Percentiles rank a stretch among this genome's conserved stretches.
These are phyloP conservation scores for Danio albolineatus DNA, from an alignment of 2,797 vertebrate genomes.

Conservation along the genomic window DNA sequence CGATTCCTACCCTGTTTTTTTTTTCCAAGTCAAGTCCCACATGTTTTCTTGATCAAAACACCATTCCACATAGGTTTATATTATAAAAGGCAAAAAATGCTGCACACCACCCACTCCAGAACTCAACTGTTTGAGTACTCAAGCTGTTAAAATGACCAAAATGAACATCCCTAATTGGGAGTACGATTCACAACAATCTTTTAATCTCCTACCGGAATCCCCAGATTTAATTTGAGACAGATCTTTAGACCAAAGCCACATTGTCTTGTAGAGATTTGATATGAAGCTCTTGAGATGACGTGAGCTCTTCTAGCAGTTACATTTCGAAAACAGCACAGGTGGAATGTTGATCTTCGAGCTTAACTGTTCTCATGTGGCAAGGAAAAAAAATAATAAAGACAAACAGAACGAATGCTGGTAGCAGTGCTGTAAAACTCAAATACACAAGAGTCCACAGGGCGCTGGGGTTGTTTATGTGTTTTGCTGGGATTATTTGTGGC, in stretches of 20 bases:
- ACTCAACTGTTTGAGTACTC: too few relatives aligned
- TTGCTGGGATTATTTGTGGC: slow-evolving; percentile 25
- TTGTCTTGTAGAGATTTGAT: slow-evolving; percentile 21
- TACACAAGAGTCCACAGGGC: neutral
- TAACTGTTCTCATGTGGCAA: slow-evolving; percentile 13
- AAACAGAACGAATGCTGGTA: slow-evolving; percentile 14
- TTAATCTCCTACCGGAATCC: slow-evolving; percentile 32
- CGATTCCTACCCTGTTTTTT: too few relatives aligned
- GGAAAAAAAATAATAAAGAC: neutral
- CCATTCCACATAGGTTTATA: too few relatives aligned
- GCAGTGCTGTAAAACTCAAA: slow-evolving; percentile 14
- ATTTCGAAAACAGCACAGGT: slow-evolving; percentile 25
- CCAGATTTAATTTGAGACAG: slow-evolving; percentile 4
- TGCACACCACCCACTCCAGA: too few relatives aligned
- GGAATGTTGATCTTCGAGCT: slow-evolving; percentile 36
- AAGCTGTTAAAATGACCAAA: neutral
- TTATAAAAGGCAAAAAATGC: too few relatives aligned
- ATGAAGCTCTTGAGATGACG: slow-evolving; percentile 39
- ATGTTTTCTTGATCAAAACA: too few relatives aligned
- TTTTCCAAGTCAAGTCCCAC: too few relatives aligned
- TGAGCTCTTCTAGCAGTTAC: slow-evolving; percentile 28
- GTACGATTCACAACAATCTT: neutral
- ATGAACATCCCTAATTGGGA: neutral
- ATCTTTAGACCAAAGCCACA: neutral
- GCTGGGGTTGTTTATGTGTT: slow-evolving; percentile 22